These are phyloP conservation scores for Drosophila monieri DNA, from an alignment of 2,888 invertebrate genomes.

Conservation along the genomic window DNA sequence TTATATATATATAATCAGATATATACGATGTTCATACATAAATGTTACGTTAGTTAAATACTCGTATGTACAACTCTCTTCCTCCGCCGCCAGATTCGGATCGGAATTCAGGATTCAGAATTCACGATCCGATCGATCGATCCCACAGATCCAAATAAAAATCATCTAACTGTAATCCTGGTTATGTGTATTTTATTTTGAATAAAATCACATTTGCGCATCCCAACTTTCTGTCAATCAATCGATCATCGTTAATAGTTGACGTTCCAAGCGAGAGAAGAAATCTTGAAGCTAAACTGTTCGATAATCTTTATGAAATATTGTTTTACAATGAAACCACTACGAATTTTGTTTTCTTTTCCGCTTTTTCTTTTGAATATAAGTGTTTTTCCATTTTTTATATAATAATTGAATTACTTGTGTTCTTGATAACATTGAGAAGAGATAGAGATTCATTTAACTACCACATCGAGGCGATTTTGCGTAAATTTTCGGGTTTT, in stretches of 20 bases:
- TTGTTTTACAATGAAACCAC: conserved; percentile 81
- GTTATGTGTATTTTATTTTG: conserved; percentile 80
- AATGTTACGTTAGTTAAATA: conserved; percentile 44
- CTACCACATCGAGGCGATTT: conserved; percentile 76
- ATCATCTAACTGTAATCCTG: conserved; percentile 67
- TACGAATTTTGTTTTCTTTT: conserved; percentile 64
- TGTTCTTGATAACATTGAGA: conserved; percentile 73
- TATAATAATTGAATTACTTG: conserved; percentile 50
- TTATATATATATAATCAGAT: conserved; percentile 50
- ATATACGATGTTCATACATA: conserved; percentile 47
- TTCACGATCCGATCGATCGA: conserved; percentile 24
- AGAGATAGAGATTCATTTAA: conserved; percentile 79
- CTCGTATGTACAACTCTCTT: conserved; percentile 42
- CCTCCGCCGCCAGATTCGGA: conserved; percentile 57
- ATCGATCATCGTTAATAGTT: conserved; percentile 25
- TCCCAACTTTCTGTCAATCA: conserved; percentile 7
- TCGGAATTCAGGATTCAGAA: neutral
- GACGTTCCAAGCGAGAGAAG: conserved; percentile 31
- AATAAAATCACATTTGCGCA: conserved; percentile 82
- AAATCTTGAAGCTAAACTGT: conserved; percentile 42
- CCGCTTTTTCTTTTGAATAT: conserved; percentile 44
- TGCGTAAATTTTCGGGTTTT: conserved; percentile 51
- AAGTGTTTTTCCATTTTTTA: conserved; percentile 16
- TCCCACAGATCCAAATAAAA: conserved; percentile 68
- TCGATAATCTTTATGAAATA: conserved; percentile 51